Conservation (phyloP, 2,888 invertebrate genomes). For the Clusia tigrina region DNA sequence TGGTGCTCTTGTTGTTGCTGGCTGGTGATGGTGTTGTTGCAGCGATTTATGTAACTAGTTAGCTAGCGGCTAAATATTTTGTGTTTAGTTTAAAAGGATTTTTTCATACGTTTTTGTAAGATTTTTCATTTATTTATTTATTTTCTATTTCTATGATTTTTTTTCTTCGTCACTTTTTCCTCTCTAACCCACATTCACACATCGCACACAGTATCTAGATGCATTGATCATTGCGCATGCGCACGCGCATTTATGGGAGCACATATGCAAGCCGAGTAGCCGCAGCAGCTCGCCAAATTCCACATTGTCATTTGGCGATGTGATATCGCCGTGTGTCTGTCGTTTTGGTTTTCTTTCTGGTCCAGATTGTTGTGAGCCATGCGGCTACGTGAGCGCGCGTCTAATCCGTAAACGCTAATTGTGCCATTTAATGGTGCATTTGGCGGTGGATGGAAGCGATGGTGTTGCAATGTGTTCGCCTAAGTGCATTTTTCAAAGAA, state of each 20-base stretch:
- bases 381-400: too few relatives aligned
- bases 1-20: background rate
- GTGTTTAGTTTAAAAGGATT: constrained; percentile 1
- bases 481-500: too few relatives aligned
- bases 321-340: too few relatives aligned
- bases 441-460: too few relatives aligned
- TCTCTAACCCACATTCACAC: background rate
- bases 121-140: too few relatives aligned
- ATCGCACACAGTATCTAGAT: background rate
- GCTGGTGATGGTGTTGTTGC: background rate
- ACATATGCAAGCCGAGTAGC: background rate
- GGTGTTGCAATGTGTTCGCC: too few relatives aligned
- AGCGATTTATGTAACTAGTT: constrained; percentile 9
- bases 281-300: background rate
- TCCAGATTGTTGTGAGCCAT: too few relatives aligned
- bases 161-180: background rate
- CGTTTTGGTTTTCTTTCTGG: too few relatives aligned
- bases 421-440: too few relatives aligned
- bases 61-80: constrained; percentile 10
- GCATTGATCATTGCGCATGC: constrained; percentile 6
- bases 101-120: too few relatives aligned
- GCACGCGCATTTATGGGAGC: background rate
- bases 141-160: background rate
- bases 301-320: constrained; percentile 1
- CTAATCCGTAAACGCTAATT: too few relatives aligned